A percentile compares a stretch with the other conserved stretches of the same genome.
Evolutionary conservation across 2,888 invertebrate species (phyloP).

Genomic region (Omphaloscelis lunosa): DNA sequence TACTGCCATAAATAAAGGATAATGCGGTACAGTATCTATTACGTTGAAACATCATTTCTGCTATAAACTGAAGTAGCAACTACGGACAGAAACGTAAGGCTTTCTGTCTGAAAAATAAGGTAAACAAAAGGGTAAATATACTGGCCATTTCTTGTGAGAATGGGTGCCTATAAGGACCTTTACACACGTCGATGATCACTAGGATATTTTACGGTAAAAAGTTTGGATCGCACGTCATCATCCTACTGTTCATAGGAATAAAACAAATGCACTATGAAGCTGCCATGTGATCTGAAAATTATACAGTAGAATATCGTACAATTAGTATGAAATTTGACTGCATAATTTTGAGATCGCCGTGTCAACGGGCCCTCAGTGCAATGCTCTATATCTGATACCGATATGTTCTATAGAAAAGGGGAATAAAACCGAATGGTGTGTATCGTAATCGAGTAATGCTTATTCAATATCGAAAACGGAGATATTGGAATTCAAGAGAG

Average conservation of each 20-base stretch:
- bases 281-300: background rate
- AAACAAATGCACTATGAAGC: background rate
- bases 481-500: constrained; percentile 36
- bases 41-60: constrained; percentile 15
- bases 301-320: background rate
- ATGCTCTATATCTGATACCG: constrained; percentile 1
- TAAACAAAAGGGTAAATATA: constrained; percentile 22
- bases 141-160: constrained; percentile 19
- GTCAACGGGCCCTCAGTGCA: background rate
- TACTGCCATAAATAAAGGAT: background rate
- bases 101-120: constrained; percentile 8
- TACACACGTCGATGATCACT: background rate
- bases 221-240: background rate
- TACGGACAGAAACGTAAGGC: background rate
- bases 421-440: constrained; percentile 39
- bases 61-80: background rate
- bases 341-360: background rate
- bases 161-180: background rate
- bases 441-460: constrained; percentile 39
- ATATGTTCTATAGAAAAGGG: constrained; percentile 1
- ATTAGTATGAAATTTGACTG: background rate
- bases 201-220: background rate
- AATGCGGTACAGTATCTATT: background rate
- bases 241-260: background rate
- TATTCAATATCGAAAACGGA: constrained; percentile 53